Conservation (phyloP, 2,113 vertebrate species). For the Echinops telfairi region DNA sequence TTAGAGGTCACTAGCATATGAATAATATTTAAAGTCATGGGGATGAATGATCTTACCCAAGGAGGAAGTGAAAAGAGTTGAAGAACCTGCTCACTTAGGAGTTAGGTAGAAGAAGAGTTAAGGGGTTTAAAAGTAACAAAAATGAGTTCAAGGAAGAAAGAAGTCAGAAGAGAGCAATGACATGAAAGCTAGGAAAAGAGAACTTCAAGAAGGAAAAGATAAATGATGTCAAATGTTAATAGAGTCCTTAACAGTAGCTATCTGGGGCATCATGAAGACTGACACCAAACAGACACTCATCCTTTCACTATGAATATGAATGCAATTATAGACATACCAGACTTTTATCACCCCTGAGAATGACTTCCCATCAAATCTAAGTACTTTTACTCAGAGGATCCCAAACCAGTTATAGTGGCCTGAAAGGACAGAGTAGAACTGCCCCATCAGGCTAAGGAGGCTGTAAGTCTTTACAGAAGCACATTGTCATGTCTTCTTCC, state of each 20-base stretch:
- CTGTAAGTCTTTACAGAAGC: neutral
- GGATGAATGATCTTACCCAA: neutral
- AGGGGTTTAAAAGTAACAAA: slow-evolving; percentile 12
- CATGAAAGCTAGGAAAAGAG: neutral
- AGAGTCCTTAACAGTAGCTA: neutral
- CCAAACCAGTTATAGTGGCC: neutral
- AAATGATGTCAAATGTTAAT: neutral
- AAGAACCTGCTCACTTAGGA: slow-evolving; percentile 21
- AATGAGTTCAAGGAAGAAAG: neutral
- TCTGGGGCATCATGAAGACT: neutral
- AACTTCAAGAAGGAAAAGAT: slow-evolving; percentile 5
- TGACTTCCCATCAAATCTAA: slow-evolving; percentile 30
- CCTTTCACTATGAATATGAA: neutral
- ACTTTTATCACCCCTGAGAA: neutral
- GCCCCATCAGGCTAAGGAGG: neutral
- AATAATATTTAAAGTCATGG: neutral
- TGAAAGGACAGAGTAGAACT: neutral
- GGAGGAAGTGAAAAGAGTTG: neutral
- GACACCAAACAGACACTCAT: neutral
- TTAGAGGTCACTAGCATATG: slow-evolving; percentile 17
- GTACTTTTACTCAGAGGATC: neutral
- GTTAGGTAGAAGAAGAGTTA: neutral
- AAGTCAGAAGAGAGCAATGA: neutral
- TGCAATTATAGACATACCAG: neutral
- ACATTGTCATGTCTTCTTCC: neutral